Evolutionary conservation across 1,140 invertebrate species (phyloP), one percentile per base, ranked within the genome.

Genomic region (Drosophila pachea): DNA sequence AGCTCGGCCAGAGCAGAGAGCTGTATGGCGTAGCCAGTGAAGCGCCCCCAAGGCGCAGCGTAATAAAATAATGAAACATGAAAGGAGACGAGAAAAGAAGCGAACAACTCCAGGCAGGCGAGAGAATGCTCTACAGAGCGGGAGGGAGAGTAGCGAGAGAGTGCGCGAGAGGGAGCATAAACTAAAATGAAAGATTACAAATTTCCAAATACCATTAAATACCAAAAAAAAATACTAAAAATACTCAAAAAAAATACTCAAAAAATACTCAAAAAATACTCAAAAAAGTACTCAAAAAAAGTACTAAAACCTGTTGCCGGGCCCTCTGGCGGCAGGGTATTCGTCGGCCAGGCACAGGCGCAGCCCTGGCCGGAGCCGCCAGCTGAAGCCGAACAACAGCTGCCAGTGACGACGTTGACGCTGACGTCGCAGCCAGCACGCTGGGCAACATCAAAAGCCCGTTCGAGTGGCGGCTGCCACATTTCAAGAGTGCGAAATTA

Each of bases 401-500:
- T 71, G 68, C 55, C 63, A 33, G 16, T 56, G 36, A 14, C 16
- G 48, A 29, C 38, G 55, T n/a, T 38, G 40, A 35, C 50, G n/a
- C 47, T 32, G 48, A 42, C 61, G 50, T 58, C 50, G 66, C 66
- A 56, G 66, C 66, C 61, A 70, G 43, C 43, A 52, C 40, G 22
- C 63, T 76, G 73, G 73, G 64, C 77, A 77, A 86, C 81, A 68
- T 84, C 76, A 86, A 84, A 84, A 84, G 73, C 73, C 72, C 63
- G 62, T 73, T 75, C 79, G 55, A 79, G 73, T 86, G 76, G 73
- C 73, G 73, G 73, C 79, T 86, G 79, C 79, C 79, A 84, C 79
- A 79, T 76, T 84, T 73, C 54, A 74, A 86, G 66, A 84, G 79
- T 84, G 79, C 81, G 81, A 84, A 86, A 84, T 84, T 84, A 86